Evolutionary conservation across 2,797 vertebrate genomes (phyloP).

Genomic region (Salarias fasciatus): DNA sequence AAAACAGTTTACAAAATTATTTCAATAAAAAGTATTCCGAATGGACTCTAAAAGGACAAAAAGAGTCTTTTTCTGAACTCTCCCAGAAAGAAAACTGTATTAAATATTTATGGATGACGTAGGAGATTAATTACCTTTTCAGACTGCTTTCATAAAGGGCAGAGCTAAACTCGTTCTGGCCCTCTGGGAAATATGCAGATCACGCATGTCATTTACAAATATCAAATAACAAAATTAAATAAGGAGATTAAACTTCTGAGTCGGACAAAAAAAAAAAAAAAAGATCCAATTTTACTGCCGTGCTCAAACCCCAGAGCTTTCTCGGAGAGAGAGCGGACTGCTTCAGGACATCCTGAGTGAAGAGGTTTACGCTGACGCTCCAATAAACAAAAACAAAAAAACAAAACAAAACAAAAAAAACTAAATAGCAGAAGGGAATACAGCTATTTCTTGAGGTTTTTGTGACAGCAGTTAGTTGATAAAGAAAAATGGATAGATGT

Average conservation of each 20-base stretch:
- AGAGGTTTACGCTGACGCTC: neutral
- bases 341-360: too few relatives aligned
- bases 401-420: too few relatives aligned
- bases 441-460: too few relatives aligned
- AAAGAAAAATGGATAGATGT: too few relatives aligned
- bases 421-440: too few relatives aligned
- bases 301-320: neutral
- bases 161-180: slow-evolving; percentile 25
- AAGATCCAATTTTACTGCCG: neutral
- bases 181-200: slow-evolving; percentile 14
- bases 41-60: slow-evolving; percentile 34
- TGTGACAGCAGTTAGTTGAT: too few relatives aligned
- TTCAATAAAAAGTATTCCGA: slow-evolving; percentile 19
- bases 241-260: slow-evolving; percentile 6
- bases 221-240: slow-evolving; percentile 11
- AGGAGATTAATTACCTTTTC: slow-evolving; percentile 31
- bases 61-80: slow-evolving; percentile 19
- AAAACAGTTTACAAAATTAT: slow-evolving; percentile 16
- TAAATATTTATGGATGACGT: slow-evolving; percentile 37
- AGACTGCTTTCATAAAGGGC: slow-evolving; percentile 35
- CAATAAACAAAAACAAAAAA: too few relatives aligned
- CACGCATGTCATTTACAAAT: slow-evolving; percentile 19
- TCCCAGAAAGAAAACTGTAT: slow-evolving; percentile 34
- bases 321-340: neutral
- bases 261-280: slow-evolving; percentile 15